Evolutionary conservation across 1,140 invertebrate species (phyloP).

Genomic region (Meloidogyne hapla): DNA sequence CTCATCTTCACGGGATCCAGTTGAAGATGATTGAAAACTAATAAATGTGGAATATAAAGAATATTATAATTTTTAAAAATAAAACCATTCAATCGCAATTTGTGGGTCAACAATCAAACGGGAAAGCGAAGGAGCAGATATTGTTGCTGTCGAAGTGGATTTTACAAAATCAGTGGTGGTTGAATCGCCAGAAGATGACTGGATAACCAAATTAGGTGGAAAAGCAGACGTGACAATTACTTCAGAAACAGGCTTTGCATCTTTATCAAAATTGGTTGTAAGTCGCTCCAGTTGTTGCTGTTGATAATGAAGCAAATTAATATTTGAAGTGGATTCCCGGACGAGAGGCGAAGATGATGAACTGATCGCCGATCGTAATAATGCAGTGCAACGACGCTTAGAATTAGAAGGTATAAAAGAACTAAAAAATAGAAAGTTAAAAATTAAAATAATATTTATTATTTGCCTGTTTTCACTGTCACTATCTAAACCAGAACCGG

Average conservation of each 20-base stretch:
- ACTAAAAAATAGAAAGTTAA: background rate
- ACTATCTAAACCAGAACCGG: conserved; percentile 47
- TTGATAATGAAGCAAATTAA: background rate
- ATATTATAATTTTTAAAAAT: background rate
- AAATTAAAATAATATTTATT: background rate
- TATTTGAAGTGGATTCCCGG: conserved; percentile 6
- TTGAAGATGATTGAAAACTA: conserved; percentile 24
- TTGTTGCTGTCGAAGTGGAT: background rate
- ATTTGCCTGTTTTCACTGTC: conserved; percentile 44
- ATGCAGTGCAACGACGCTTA: conserved; percentile 1
- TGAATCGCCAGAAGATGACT: too few species aligned
- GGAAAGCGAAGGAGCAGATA: background rate
- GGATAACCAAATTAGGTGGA: background rate
- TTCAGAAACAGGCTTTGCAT: background rate
- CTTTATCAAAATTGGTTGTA: background rate
- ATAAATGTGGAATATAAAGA: conserved; percentile 4
- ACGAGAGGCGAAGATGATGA: conserved; percentile 18
- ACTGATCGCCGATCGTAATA: background rate
- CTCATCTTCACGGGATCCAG: conserved; percentile 24
- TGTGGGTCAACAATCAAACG: conserved; percentile 21
- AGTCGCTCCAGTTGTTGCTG: background rate
- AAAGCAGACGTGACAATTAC: background rate
- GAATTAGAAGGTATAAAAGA: background rate
- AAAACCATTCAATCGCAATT: conserved; percentile 14
- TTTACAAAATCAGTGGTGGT: background rate